Evolutionary conservation across 1,140 invertebrate genomes (phyloP).

Genomic region (Cyrtorhinus lividipennis): DNA sequence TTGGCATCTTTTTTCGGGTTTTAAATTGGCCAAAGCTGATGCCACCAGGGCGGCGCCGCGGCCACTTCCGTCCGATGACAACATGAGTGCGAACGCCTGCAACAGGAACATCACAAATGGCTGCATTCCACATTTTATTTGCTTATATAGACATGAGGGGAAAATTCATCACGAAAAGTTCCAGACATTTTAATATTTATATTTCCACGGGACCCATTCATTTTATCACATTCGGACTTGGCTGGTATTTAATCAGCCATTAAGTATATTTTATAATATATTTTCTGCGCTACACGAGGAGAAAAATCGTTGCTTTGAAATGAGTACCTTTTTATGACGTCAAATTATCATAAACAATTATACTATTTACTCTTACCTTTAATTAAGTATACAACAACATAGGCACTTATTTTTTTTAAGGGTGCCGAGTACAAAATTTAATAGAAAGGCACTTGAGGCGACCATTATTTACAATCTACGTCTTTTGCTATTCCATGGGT

Average conservation of each 20-base stretch:
- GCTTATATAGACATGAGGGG: too few species aligned
- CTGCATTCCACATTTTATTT: too few species aligned
- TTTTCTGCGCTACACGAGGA: too few species aligned
- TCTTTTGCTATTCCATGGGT: too few species aligned
- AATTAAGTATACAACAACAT: neutral
- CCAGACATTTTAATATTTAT: too few species aligned
- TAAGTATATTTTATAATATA: too few species aligned
- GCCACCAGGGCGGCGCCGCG: constrained; percentile 75
- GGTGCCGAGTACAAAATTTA: neutral
- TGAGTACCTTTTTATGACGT: neutral
- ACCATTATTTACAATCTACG: neutral
- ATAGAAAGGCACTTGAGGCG: neutral
- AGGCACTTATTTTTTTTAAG: neutral
- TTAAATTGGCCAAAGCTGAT: neutral
- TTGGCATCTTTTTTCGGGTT: too few species aligned
- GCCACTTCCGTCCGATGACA: constrained; percentile 96
- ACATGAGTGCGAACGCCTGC: constrained; percentile 40
- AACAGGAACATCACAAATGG: too few species aligned
- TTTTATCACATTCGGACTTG: constrained; percentile 8
- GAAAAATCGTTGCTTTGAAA: too few species aligned
- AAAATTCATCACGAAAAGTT: too few species aligned
- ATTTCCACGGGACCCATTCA: neutral
- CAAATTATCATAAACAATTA: neutral
- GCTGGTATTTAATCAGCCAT: neutral
- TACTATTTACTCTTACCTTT: neutral